Base-by-base conservation (phyloP, 2,113 vertebrate species). In the Dasyornis broadbenti region DNA sequence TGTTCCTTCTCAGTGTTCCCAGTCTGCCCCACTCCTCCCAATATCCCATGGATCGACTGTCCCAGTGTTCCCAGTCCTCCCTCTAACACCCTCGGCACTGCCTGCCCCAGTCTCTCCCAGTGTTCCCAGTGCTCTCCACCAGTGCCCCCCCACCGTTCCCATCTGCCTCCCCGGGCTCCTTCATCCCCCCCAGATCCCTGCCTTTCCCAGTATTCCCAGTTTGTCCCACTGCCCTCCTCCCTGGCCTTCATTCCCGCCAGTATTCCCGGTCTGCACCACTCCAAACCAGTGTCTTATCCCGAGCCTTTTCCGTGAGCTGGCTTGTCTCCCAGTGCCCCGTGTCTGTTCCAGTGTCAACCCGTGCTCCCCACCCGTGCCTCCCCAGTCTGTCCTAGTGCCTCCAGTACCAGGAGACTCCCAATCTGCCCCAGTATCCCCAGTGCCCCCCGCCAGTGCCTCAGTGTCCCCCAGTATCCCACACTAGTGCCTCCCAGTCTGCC, bases 341-440 rank as follows among this genome's bases (percentile, higher is more conserved):
- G 37, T 14, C 31, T 26, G 22, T 5, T 20, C 50, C 70, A n/a
- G 50, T 27, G 50, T 28, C 50, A 49, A 26, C 50, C 30, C 15
- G 1, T 6, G 11, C 23, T 22, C 2, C 59, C n/a, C 6, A 11
- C 11, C 2, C 2, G 5, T 8, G 27, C 10, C 20, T 23, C 28
- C 50, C 28, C 47, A 39, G 37, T 30, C 17, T 54, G 30, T 15
- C 16, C 52, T 17, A 17, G 52, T 45, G 44, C 16, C 47, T 22
- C 47, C 47, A 59, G 56, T 35, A 26, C 13, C 44, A 15, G n/a
- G 56, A 23, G 23, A 7, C 57, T 37, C 57, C 57, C 35, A 37
- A 3, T 37, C n/a, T 37, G 45, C 3, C 27, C 40, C 54, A 59
- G n/a, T 11, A 20, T 2, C 45, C 31, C 56, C 72, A 49, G 56